A percentile compares a stretch with the other conserved stretches of the same genome.
These are phyloP conservation scores for Pseudolaguvia tuberculata DNA, from an alignment of 2,113 vertebrate genomes.

Conservation along the genomic window DNA sequence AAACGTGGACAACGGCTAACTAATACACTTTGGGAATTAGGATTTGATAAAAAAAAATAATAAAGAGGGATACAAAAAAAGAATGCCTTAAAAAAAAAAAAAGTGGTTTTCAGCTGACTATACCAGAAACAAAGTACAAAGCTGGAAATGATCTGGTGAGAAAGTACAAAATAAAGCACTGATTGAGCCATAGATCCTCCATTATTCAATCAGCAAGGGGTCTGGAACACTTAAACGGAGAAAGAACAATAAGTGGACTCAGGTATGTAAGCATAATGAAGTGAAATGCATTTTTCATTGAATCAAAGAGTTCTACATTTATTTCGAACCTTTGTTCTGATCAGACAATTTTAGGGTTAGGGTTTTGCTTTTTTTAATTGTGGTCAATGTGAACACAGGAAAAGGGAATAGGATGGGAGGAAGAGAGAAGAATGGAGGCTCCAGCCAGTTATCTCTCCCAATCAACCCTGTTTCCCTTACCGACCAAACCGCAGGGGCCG, in stretches of 20 bases:
- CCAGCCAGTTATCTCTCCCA: neutral
- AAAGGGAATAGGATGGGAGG: constrained; percentile 13
- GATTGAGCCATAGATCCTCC: constrained; percentile 1
- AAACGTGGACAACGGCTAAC: constrained; percentile 36
- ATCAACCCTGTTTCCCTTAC: neutral
- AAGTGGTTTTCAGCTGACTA: constrained; percentile 17
- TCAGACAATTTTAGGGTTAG: neutral
- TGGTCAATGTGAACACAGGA: constrained; percentile 21
- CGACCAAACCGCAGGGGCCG: constrained; percentile 35
- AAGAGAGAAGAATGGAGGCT: constrained; percentile 8
- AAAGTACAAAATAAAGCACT: neutral
- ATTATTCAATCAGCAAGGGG: constrained; percentile 25
- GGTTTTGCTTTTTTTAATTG: neutral
- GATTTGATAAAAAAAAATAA: constrained; percentile 1
- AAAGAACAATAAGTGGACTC: constrained; percentile 27
- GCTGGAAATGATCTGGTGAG: constrained; percentile 20
- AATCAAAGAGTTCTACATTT: constrained; percentile 6
- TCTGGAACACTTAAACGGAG: constrained; percentile 40
- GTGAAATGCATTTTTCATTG: neutral
- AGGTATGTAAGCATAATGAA: constrained; percentile 12
- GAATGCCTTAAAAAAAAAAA: too few relatives aligned
- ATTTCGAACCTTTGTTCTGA: constrained; percentile 6
- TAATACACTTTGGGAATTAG: constrained; percentile 24
- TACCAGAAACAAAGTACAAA: constrained; percentile 44
- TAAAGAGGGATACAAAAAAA: too few relatives aligned